phyloP scores from a whole-genome alignment of 1,140 invertebrate genomes.

The Zophobas atratus region DNA sequence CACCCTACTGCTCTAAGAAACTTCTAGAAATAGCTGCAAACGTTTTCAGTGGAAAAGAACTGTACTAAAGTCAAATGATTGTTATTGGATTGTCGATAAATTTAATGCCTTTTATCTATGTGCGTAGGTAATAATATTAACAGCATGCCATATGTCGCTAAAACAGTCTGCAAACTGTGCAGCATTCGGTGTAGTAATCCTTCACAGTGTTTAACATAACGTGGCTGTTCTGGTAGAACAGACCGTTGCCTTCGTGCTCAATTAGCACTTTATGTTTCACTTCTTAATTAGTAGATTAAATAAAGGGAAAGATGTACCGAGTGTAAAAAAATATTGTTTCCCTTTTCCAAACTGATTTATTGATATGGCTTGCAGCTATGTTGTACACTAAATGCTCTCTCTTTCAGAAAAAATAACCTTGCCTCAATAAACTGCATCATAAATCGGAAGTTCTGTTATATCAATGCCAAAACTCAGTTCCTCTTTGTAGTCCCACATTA shows the following conservation, averaged over 20 bases:
- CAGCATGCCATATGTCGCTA: constrained; percentile 1
- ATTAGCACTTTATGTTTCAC: too few relatives aligned
- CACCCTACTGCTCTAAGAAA: neutral
- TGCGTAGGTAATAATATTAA: constrained; percentile 7
- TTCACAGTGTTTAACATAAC: neutral
- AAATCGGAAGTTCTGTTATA: constrained; percentile 30
- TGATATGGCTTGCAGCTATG: too few relatives aligned
- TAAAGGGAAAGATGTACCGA: too few relatives aligned
- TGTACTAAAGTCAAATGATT: constrained; percentile 6
- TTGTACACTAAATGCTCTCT: too few relatives aligned
- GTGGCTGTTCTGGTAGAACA: too few relatives aligned
- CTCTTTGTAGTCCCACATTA: constrained; percentile 9
- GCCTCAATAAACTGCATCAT: neutral
- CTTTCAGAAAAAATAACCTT: constrained; percentile 21
- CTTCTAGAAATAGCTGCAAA: constrained; percentile 9
- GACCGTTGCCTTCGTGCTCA: too few relatives aligned
- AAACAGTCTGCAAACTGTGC: neutral
- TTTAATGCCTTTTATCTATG: neutral
- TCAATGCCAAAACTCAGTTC: constrained; percentile 15
- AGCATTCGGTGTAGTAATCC: neutral
- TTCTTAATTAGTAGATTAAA: too few relatives aligned
- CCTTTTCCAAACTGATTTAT: too few relatives aligned
- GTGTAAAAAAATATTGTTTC: too few relatives aligned
- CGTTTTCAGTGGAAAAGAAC: constrained; percentile 14
- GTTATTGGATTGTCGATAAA: neutral